Conservation (phyloP, 2,797 vertebrate species). For the Sebastes kiyomatsui region DNA sequence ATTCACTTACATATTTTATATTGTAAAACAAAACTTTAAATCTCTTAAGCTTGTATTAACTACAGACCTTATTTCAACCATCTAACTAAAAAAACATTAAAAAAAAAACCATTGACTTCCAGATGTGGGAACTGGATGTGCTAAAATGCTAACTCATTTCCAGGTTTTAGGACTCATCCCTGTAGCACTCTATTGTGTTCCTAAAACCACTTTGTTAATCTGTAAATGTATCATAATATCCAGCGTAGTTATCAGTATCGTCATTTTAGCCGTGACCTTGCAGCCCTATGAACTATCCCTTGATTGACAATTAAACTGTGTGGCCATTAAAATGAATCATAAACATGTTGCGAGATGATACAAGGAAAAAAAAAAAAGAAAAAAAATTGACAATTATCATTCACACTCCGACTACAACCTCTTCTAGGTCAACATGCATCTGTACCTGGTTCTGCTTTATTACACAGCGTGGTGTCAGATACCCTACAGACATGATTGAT, state of each 20-base stretch:
- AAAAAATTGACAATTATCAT: neutral
- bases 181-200: neutral
- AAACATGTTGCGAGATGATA: neutral
- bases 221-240: neutral
- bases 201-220: neutral
- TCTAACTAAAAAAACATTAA: too few relatives aligned
- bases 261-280: neutral
- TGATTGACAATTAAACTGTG: neutral
- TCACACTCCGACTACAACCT: constrained; percentile 9
- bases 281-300: neutral
- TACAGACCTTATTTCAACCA: too few relatives aligned
- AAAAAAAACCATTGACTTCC: too few relatives aligned
- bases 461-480: constrained; percentile 5
- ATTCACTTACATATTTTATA: too few relatives aligned
- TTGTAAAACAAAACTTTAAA: too few relatives aligned
- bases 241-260: neutral
- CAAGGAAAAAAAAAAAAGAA: neutral
- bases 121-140: too few relatives aligned
- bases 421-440: constrained; percentile 9
- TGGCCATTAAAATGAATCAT: neutral
- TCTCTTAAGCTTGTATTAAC: too few relatives aligned
- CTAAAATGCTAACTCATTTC: too few relatives aligned
- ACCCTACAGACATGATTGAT: neutral
- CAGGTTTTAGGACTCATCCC: too few relatives aligned
- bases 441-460: constrained; percentile 27